Base-by-base conservation (phyloP, 2,888 invertebrate genomes). In the Plagodis pulveraria region DNA sequence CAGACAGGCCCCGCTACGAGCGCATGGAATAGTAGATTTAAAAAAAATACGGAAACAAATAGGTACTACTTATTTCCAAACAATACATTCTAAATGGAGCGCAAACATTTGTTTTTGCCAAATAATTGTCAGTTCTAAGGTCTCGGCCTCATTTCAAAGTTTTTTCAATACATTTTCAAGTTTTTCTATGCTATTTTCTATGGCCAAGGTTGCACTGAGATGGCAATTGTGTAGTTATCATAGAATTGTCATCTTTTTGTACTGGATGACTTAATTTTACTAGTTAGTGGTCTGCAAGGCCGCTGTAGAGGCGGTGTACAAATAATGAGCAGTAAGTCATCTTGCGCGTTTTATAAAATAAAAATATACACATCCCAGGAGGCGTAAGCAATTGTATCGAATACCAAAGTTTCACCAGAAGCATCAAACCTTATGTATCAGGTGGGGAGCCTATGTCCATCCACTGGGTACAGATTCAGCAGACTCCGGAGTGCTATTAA, bases 101-200 rank as follows among this genome's bases (percentile, higher is more conserved):
- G 72, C 67, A 52, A 72, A 69, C 56, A 32, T 41, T 56, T 59
- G 71, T 78, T 84, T 80, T 83, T 83, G 68, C 69, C 62, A 62
- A 60, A 72, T 74, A 70, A 79, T 77, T 72, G 72, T 74, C 69
- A 59, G 63, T 72, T 77, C 74, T 78, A 76, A 81, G 81, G 78
- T 76, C 81, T 73, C 68, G 80, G 59, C 84, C 85, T 84, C 56
- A 52, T 56, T 56, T 51, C 45, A 76, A 76, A 11, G 5, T 74
- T 83, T 84, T 81, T 84, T 71, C 58, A 49, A 46, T 58, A 51
- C 49, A 36, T 58, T 48, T 10, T 11, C 44, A 8, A 42, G 40
- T 53, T 53, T 57, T 57, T 62, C 55, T 44, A 48, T 43, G 47
- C 56, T 56, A 52, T 48, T 52, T 48, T 50, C 41, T 51, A 44